phyloP scores from a whole-genome alignment of 1,140 invertebrate genomes.

The Drosophila athabasca region DNA sequence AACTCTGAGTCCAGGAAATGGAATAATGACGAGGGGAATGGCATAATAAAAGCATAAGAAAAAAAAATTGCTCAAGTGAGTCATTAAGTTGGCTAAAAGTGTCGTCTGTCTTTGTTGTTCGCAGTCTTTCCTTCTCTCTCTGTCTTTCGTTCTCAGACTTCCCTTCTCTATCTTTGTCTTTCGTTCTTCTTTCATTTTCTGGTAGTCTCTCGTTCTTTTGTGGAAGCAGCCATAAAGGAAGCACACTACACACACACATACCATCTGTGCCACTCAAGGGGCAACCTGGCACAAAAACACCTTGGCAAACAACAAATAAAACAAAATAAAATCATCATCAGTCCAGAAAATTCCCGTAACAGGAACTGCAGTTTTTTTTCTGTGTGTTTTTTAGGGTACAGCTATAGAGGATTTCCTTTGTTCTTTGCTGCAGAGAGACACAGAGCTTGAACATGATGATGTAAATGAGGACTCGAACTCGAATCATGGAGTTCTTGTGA shows the following conservation, averaged over 20 bases:
- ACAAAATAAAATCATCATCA: constrained; percentile 3
- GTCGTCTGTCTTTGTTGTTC: constrained; percentile 10
- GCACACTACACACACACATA: constrained; percentile 22
- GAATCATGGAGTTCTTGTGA: no score
- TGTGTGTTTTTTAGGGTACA: constrained; percentile 17
- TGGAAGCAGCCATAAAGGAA: constrained; percentile 42
- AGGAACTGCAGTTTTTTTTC: constrained; percentile 26
- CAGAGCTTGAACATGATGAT: no score
- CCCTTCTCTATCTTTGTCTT: neutral
- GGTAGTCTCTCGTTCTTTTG: neutral
- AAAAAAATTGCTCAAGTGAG: constrained; percentile 30
- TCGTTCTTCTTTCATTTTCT: neutral
- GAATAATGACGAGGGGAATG: constrained; percentile 35
- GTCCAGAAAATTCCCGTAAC: no score
- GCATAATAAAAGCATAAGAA: constrained; percentile 20
- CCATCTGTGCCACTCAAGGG: constrained; percentile 18
- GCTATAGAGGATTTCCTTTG: constrained; percentile 32
- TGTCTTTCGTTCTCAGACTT: neutral
- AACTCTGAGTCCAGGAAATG: constrained; percentile 30
- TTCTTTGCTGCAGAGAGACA: neutral
- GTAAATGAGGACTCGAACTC: no score
- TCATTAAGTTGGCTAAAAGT: constrained; percentile 40
- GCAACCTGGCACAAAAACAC: constrained; percentile 33
- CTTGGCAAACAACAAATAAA: neutral
- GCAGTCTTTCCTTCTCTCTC: neutral